Evolutionary conservation across 2,797 vertebrate species (phyloP).

Genomic region (Esox masquinongy): DNA sequence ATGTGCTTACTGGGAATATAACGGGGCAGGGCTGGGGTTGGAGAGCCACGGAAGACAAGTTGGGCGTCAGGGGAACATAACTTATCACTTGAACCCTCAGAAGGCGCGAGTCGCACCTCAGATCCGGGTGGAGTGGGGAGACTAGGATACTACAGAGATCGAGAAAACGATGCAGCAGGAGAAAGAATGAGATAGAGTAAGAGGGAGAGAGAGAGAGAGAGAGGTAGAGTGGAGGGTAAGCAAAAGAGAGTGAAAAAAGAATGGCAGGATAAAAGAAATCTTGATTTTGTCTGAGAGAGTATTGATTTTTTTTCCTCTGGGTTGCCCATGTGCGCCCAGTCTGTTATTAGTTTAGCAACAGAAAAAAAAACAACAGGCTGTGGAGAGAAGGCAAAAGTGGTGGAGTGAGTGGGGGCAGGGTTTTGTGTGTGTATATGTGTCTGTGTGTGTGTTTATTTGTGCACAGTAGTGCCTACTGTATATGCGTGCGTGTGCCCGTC

Average conservation of each 20-base stretch:
- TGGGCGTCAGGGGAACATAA: conserved; percentile 65
- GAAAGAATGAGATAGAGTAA: conserved; percentile 11
- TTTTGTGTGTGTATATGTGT: not conserved
- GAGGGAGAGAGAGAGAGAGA: not conserved
- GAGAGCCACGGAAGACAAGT: conserved; percentile 39
- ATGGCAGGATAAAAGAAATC: conserved; percentile 76
- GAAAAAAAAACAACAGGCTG: conserved; percentile 31
- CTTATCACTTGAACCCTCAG: conserved; percentile 66
- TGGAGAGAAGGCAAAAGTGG: conserved; percentile 34
- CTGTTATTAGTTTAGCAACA: conserved; percentile 80
- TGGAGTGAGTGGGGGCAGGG: not conserved
- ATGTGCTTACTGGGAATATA: not conserved
- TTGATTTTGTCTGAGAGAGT: conserved; percentile 80
- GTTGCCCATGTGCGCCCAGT: conserved; percentile 71
- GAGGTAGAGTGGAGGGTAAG: conserved; percentile 5
- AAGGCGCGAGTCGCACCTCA: conserved; percentile 46
- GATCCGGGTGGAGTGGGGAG: conserved; percentile 45
- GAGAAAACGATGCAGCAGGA: conserved; percentile 50
- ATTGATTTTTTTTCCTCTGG: conserved; percentile 79
- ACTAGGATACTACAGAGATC: conserved; percentile 60
- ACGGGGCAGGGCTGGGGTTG: conserved; percentile 44
- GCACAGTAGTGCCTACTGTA: not conserved
- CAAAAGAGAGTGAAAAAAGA: conserved; percentile 51
- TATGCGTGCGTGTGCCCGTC: conserved; percentile 22
- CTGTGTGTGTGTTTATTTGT: conserved; percentile 8